Percentiles rank a stretch among this genome's conserved stretches.
Evolutionary conservation across 1,140 invertebrate genomes (phyloP).

Genomic region (Calliphora vicina): DNA sequence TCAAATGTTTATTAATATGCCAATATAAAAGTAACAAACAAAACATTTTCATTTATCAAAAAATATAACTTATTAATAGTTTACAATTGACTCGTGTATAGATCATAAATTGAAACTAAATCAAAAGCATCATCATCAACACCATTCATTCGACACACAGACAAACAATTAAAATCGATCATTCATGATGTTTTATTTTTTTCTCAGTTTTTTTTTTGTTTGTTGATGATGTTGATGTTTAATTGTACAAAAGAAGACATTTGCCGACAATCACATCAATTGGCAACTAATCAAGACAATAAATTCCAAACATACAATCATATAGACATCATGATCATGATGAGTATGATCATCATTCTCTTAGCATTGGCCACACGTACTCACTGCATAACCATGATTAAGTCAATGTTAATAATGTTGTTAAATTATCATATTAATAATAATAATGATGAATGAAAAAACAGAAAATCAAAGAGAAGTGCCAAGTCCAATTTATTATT

Average conservation of each 20-base stretch:
- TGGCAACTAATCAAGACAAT: slow-evolving; percentile 13
- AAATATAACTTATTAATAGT: neutral
- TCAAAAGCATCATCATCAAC: slow-evolving; percentile 2
- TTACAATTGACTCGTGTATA: neutral
- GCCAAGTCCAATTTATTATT: slow-evolving; percentile 9
- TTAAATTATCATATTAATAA: neutral
- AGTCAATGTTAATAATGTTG: neutral
- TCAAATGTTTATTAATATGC: neutral
- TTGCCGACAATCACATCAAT: slow-evolving; percentile 13
- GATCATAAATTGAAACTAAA: slow-evolving; percentile 14
- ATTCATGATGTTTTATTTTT: neutral
- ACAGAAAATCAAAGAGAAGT: neutral
- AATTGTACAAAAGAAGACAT: slow-evolving; percentile 5
- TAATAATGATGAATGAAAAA: neutral
- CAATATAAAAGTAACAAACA: neutral
- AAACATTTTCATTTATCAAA: neutral
- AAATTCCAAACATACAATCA: slow-evolving; percentile 9
- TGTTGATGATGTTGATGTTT: neutral
- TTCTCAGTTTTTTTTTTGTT: neutral
- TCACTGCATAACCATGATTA: neutral
- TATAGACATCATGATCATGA: neutral
- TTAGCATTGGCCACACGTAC: neutral
- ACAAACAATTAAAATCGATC: neutral
- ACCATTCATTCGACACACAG: neutral
- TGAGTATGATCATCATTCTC: too few relatives aligned